Conservation (phyloP, 2,797 vertebrate species). For the Protosalanx chinensis region DNA sequence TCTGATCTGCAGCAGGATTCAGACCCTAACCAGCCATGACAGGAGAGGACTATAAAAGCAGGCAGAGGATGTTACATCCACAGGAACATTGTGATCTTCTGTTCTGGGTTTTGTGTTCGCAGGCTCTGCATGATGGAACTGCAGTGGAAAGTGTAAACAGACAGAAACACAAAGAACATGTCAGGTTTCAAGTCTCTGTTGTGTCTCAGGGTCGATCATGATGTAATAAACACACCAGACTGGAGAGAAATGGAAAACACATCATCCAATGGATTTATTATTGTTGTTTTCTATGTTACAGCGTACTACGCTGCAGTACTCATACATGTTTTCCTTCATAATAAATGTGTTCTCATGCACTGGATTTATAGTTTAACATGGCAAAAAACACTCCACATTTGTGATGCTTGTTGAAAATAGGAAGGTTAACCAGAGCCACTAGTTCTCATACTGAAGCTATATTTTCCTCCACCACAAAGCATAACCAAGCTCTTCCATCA, state of each 20-base stretch:
- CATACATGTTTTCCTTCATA: constrained; percentile 25
- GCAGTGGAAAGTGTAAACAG: neutral
- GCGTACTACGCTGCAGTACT: neutral
- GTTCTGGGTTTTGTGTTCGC: too few species aligned
- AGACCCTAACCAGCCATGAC: neutral
- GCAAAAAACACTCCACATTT: constrained; percentile 48
- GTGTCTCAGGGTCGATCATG: neutral
- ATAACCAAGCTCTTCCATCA: constrained; percentile 67
- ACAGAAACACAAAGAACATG: neutral
- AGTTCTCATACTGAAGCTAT: constrained; percentile 50
- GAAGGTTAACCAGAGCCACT: constrained; percentile 54
- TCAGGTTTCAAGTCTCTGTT: too few species aligned
- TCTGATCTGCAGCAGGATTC: constrained; percentile 1
- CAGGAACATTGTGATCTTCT: constrained; percentile 3
- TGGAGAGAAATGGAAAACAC: neutral
- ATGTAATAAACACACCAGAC: neutral
- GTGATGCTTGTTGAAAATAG: constrained; percentile 48
- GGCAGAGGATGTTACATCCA: constrained; percentile 13
- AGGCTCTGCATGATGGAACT: constrained; percentile 17
- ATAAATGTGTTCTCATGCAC: constrained; percentile 51
- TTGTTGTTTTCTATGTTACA: neutral
- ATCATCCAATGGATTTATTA: neutral
- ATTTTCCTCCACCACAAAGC: constrained; percentile 63
- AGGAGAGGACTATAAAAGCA: constrained; percentile 1
- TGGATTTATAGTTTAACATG: constrained; percentile 51